A percentile compares a stretch with the other conserved stretches of the same genome.
Evolutionary conservation across 2,113 vertebrate genomes (phyloP).

Genomic region (Aix galericulata): DNA sequence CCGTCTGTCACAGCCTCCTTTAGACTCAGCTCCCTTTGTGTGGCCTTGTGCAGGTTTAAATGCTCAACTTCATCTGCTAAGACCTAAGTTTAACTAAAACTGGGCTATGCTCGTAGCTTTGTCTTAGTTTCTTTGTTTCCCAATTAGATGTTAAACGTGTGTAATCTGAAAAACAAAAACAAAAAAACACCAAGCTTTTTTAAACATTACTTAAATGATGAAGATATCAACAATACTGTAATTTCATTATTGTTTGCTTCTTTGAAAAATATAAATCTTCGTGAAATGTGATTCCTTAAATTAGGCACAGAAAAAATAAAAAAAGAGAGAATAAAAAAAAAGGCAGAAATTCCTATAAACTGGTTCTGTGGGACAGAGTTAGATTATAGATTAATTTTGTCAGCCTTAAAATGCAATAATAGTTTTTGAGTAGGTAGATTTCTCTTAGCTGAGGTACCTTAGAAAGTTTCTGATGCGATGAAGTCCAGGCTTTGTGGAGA

Average conservation of each 20-base stretch:
- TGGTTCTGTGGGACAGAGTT: neutral
- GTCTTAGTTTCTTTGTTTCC: neutral
- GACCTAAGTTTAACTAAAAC: neutral
- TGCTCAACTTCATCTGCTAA: neutral
- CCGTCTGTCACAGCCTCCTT: neutral
- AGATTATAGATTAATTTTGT: neutral
- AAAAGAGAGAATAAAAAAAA: neutral
- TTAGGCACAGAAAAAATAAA: neutral
- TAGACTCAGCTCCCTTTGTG: neutral
- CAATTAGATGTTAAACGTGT: neutral
- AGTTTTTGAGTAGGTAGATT: neutral
- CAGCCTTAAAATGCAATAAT: neutral
- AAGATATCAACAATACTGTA: neutral
- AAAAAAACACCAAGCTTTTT: neutral
- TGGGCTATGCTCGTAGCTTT: neutral
- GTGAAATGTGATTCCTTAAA: neutral
- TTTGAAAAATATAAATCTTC: neutral
- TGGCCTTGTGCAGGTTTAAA: neutral
- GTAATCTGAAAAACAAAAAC: neutral
- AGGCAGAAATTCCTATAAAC: neutral
- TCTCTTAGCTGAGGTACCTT: neutral
- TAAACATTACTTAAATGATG: neutral
- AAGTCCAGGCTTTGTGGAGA: neutral
- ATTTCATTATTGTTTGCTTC: neutral
- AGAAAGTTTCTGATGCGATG: neutral